These are phyloP conservation scores for Euclidia mi DNA, from an alignment of 2,888 invertebrate species.

Conservation along the genomic window DNA sequence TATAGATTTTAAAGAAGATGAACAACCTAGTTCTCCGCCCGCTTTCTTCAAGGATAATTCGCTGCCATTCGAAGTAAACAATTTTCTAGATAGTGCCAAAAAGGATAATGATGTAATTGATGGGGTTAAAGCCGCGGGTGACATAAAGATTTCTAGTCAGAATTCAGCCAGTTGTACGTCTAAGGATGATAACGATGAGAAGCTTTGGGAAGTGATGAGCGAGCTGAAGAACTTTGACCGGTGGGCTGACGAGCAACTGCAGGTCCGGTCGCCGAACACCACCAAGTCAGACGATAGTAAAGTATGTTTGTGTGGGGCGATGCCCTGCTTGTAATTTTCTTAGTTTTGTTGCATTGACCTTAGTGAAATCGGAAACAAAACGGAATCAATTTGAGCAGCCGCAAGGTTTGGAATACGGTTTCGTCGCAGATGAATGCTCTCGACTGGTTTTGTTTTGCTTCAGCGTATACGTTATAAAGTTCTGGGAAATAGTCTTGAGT, in stretches of 20 bases:
- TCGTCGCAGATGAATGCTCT: conserved; percentile 22
- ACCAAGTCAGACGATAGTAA: conserved; percentile 81
- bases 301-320: conserved; percentile 60
- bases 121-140: conserved; percentile 62
- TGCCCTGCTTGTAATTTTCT: conserved; percentile 24
- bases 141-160: conserved; percentile 69
- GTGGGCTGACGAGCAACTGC: conserved; percentile 84
- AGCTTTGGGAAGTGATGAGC: conserved; percentile 83
- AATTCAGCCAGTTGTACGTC: conserved; percentile 55
- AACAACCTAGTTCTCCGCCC: conserved; percentile 69
- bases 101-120: conserved; percentile 70
- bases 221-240: conserved; percentile 81
- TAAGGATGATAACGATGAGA: conserved; percentile 71
- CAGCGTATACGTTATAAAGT: conserved; percentile 10
- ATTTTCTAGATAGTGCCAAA: conserved; percentile 67
- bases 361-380: conserved; percentile 34
- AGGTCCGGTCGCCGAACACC: conserved; percentile 66
- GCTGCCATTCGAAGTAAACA: conserved; percentile 72
- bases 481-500: conserved; percentile 10
- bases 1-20: conserved; percentile 78
- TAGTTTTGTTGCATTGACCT: conserved; percentile 29
- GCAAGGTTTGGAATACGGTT: conserved; percentile 21
- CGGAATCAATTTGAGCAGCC: conserved; percentile 29
- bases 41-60: conserved; percentile 80
- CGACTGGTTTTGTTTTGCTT: conserved; percentile 24